Evolutionary conservation across 1,140 invertebrate species (phyloP).

Genomic region (Gryon sp.): DNA sequence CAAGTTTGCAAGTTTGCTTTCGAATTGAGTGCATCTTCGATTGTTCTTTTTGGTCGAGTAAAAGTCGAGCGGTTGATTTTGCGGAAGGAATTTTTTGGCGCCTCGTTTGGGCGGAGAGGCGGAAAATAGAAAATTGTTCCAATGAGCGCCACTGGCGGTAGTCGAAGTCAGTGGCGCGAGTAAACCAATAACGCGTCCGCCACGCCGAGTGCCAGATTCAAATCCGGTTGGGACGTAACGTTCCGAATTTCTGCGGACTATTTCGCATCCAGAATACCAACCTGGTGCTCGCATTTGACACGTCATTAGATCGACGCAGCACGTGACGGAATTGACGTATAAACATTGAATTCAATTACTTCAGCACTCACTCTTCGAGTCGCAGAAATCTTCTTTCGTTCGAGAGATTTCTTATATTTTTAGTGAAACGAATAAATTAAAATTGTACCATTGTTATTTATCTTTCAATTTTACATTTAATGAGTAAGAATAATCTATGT

Average conservation of each 20-base stretch:
- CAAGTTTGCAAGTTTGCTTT: constrained; percentile 18
- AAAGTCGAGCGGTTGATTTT: constrained; percentile 48
- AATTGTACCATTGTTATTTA: no score
- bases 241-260: constrained; percentile 70
- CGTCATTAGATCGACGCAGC: constrained; percentile 72
- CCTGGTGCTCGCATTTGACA: constrained; percentile 72
- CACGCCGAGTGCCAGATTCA: constrained; percentile 77
- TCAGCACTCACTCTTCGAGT: constrained; percentile 17
- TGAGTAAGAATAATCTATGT: no score
- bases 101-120: constrained; percentile 44
- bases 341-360: constrained; percentile 48
- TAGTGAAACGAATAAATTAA: no score
- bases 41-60: constrained; percentile 23
- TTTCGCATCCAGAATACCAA: constrained; percentile 70
- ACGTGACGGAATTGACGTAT: constrained; percentile 49
- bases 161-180: constrained; percentile 76
- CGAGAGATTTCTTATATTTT: no score
- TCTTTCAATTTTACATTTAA: no score
- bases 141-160: constrained; percentile 73
- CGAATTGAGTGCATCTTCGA: constrained; percentile 12
- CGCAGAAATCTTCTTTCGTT: no score
- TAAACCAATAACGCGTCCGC: constrained; percentile 79
- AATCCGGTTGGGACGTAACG: constrained; percentile 75
- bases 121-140: constrained; percentile 59
- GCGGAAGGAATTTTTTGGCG: constrained; percentile 52